Evolutionary conservation across 2,797 vertebrate species (phyloP).

Genomic region (Chaunax sp.): DNA sequence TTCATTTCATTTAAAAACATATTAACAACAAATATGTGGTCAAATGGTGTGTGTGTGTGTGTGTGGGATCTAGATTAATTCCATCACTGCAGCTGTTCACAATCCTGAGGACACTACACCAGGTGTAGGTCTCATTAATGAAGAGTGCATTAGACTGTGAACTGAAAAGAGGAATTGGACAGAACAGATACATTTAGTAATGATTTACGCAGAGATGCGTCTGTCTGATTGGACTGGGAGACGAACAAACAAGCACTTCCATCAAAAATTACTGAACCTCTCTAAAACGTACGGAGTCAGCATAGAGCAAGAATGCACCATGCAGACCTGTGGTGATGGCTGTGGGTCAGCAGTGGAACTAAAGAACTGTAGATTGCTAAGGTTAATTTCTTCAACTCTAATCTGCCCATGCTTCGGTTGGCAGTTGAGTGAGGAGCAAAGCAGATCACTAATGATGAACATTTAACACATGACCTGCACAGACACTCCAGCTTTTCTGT

Average conservation of each 20-base stretch:
- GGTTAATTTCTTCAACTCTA: slow-evolving; percentile 48
- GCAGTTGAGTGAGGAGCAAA: slow-evolving; percentile 56
- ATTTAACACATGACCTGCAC: slow-evolving; percentile 74
- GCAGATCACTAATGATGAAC: slow-evolving; percentile 68
- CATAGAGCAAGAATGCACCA: slow-evolving; percentile 7
- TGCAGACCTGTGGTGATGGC: slow-evolving; percentile 27
- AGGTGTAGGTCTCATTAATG: slow-evolving; percentile 44
- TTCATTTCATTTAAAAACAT: slow-evolving; percentile 25
- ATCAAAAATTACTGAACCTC: slow-evolving; percentile 27
- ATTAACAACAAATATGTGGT: slow-evolving; percentile 18
- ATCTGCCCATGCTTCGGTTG: slow-evolving; percentile 37
- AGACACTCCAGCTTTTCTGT: slow-evolving; percentile 50
- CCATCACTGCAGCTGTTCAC: slow-evolving; percentile 30
- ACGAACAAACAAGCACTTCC: slow-evolving; percentile 11
- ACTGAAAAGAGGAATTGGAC: slow-evolving; percentile 61
- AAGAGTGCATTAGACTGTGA: slow-evolving; percentile 49
- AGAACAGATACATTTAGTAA: slow-evolving; percentile 59
- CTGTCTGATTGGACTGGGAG: slow-evolving; percentile 34
- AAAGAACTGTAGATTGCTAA: slow-evolving; percentile 48
- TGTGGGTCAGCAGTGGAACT: slow-evolving; percentile 19
- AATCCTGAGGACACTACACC: slow-evolving; percentile 27
- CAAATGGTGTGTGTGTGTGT: slow-evolving; percentile 22
- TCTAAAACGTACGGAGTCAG: slow-evolving; percentile 3
- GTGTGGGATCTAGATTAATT: slow-evolving; percentile 43
- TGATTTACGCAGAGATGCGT: slow-evolving; percentile 46